Evolutionary conservation across 2,888 invertebrate species (phyloP).

Genomic region (Phalera bucephala): DNA sequence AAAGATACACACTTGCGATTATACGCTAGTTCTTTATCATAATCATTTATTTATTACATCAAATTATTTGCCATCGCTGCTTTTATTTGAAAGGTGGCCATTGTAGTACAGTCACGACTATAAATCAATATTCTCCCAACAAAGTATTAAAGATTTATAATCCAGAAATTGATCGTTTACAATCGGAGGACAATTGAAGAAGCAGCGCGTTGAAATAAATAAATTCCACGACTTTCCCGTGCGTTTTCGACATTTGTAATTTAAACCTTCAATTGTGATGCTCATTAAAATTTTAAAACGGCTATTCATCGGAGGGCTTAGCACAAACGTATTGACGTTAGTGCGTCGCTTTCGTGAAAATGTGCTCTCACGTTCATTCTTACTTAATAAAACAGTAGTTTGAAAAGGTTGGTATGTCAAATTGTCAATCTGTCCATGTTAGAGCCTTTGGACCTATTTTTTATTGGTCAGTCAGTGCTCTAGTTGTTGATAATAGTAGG

Average conservation of each 20-base stretch:
- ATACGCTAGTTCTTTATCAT: not conserved
- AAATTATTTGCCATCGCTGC: not conserved
- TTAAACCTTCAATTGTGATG: constrained; percentile 56
- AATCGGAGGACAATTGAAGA: constrained; percentile 33
- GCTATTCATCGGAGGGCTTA: constrained; percentile 59
- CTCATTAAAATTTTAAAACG: constrained; percentile 54
- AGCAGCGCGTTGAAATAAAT: constrained; percentile 32
- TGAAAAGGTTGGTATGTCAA: no score
- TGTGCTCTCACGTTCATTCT: no score
- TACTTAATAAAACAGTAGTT: no score
- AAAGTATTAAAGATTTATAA: constrained; percentile 53
- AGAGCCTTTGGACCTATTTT: no score
- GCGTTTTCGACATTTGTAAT: constrained; percentile 46
- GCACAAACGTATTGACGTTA: no score
- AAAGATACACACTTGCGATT: no score
- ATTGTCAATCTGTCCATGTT: no score
- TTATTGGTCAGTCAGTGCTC: no score
- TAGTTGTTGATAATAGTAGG: no score
- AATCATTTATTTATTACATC: not conserved
- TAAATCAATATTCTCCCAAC: constrained; percentile 33
- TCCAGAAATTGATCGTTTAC: constrained; percentile 46
- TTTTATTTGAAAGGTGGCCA: constrained; percentile 14
- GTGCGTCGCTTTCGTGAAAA: no score
- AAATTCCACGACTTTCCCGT: constrained; percentile 52
- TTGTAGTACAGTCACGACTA: constrained; percentile 27